Base-by-base conservation (phyloP, 1,140 invertebrate genomes). In the Drosophila miranda region DNA sequence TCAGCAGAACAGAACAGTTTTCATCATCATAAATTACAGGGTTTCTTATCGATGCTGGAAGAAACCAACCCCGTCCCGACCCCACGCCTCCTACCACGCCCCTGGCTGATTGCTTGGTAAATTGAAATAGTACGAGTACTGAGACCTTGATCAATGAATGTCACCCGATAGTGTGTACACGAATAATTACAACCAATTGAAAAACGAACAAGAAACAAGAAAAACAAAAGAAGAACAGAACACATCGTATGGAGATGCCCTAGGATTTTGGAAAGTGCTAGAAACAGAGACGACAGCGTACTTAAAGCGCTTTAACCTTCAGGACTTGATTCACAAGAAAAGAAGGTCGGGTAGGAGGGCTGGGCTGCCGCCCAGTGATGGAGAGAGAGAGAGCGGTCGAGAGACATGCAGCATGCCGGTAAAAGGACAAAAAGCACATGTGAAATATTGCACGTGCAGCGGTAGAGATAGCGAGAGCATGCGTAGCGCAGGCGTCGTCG, bases 391-490 rank as follows among this genome's bases (percentile, higher is more conserved):
- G 14, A 41, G 45, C 7, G 2, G 42, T 2, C 6, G 50, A 38
- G 26, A 21, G 30, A 6, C 28, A 42, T 19, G 38, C 45, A 23
- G 46, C 30, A 41, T 19, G 68, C 52, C 68, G 70, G 57, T 51
- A 42, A 73, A 68, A 44, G 21, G 21, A 46, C 45, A 38, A 51
- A 56, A 28, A 73, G 63, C 51, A 74, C 72, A 75, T 75, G 72
- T 54, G 72, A 67, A 75, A 67, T 59, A 42, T 74, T 64, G 69
- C 70, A 74, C 70, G 70, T 74, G 70, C 68, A 62, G 46, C 41
- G 34, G 30, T 28, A 46, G 45, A 70, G 45, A 50, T 11, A 34
- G 1, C 45, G 19, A 21, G 45, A 48, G 16, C 14, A 21, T 11
- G 45, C 19, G 42, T 14, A n/a, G 42, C 70, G 70, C 70, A 63